phyloP scores from a whole-genome alignment of 2,797 vertebrate genomes.

The Tragelaphus eurycerus region DNA sequence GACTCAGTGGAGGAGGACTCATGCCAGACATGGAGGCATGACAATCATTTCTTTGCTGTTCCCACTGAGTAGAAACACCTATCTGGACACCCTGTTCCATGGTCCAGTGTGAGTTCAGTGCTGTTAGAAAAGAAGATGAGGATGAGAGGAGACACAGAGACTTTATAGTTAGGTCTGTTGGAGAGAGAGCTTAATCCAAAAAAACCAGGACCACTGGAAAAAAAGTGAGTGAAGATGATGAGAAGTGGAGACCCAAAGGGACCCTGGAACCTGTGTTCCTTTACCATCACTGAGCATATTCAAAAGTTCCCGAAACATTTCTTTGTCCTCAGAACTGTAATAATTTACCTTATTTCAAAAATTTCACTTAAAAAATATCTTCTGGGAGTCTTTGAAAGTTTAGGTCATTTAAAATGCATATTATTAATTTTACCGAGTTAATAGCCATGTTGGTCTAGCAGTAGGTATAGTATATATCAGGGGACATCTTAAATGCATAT shows the following conservation, averaged over 20 bases:
- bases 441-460: slow-evolving; percentile 34
- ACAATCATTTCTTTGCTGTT: not conserved
- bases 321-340: slow-evolving; percentile 22
- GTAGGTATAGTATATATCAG: slow-evolving; percentile 32
- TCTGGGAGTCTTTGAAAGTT: slow-evolving; percentile 33
- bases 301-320: not conserved
- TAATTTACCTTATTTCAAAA: slow-evolving; percentile 47
- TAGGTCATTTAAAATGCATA: slow-evolving; percentile 59
- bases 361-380: slow-evolving; percentile 23
- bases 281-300: not conserved
- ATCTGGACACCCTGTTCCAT: not conserved
- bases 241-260: not conserved
- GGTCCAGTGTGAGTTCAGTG: not conserved
- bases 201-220: not conserved
- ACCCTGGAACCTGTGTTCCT: not conserved
- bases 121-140: not conserved
- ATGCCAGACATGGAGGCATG: not conserved
- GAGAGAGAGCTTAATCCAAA: not conserved
- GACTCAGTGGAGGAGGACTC: not conserved
- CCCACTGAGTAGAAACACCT: not conserved
- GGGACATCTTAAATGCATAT: slow-evolving; percentile 62
- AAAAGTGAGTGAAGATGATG: not conserved
- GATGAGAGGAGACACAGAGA: not conserved
- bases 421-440: slow-evolving; percentile 69
- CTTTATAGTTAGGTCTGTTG: not conserved